These are phyloP conservation scores for Orthonychiurus folsomi DNA, from an alignment of 2,888 invertebrate species.

Conservation along the genomic window DNA sequence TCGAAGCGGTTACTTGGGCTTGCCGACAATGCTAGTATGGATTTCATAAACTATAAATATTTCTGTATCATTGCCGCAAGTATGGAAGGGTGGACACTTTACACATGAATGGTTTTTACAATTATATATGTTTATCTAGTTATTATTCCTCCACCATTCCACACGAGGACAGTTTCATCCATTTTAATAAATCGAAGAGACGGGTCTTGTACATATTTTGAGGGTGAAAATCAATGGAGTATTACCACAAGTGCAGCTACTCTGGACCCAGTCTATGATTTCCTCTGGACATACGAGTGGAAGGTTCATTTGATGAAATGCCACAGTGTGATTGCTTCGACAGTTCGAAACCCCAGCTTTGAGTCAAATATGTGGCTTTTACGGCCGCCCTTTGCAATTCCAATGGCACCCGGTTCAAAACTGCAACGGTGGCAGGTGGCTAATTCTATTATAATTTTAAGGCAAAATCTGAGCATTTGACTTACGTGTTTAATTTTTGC, in stretches of 20 bases:
- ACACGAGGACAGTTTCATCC: slow-evolving; percentile 27
- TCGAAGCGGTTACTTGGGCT: no score
- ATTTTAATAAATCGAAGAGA: slow-evolving; percentile 68
- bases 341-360: slow-evolving; percentile 47
- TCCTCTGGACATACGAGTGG: slow-evolving; percentile 73
- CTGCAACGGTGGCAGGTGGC: slow-evolving; percentile 40
- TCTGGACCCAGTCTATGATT: slow-evolving; percentile 84
- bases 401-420: slow-evolving; percentile 37
- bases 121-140: slow-evolving; percentile 45
- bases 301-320: slow-evolving; percentile 56
- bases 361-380: slow-evolving; percentile 39
- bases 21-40: no score
- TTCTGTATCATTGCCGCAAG: no score
- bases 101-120: no score
- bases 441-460: slow-evolving; percentile 3
- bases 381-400: slow-evolving; percentile 40
- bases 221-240: slow-evolving; percentile 71
- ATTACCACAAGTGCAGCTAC: slow-evolving; percentile 70
- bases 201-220: slow-evolving; percentile 77
- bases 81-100: no score
- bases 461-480: slow-evolving; percentile 43
- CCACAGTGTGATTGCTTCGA: slow-evolving; percentile 74
- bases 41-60: no score
- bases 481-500: no score
- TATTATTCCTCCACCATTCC: slow-evolving; percentile 63